Percentiles rank a stretch among this genome's conserved stretches.
Conservation (phyloP, 92 coral and sea anemone genomes). For the Hydrozoanthus gracilis region DNA sequence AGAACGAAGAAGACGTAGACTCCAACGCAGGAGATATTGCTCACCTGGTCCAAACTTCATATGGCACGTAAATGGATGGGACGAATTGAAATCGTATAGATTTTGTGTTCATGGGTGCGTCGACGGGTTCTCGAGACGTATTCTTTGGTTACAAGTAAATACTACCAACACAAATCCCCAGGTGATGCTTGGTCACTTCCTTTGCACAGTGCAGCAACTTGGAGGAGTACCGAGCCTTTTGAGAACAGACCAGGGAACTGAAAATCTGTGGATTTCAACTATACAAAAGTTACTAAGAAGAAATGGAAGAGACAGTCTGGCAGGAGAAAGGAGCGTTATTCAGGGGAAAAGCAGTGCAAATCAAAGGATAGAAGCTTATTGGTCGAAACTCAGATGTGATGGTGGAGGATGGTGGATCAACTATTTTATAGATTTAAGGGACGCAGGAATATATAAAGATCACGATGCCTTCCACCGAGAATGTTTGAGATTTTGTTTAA, state of each 20-base stretch:
- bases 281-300: conserved; percentile 4
- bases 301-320: conserved; percentile 27
- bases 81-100: too few species aligned
- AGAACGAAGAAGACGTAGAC: background rate
- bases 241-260: background rate
- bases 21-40: too few species aligned
- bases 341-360: conserved; percentile 60
- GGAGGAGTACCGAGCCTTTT: too few species aligned
- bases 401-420: conserved; percentile 64
- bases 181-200: too few species aligned
- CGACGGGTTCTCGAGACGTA: too few species aligned
- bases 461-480: conserved; percentile 22
- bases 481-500: conserved; percentile 56
- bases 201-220: too few species aligned
- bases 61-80: too few species aligned
- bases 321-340: conserved; percentile 48
- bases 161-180: too few species aligned
- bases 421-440: conserved; percentile 55
- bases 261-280: background rate
- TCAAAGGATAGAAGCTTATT: conserved; percentile 55
- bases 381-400: conserved; percentile 52
- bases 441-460: conserved; percentile 31
- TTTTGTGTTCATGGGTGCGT: too few species aligned
- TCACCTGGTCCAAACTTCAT: too few species aligned
- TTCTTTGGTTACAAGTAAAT: too few species aligned